Conservation (phyloP, 2,797 vertebrate species). For the Cossypha niveicapilla region DNA sequence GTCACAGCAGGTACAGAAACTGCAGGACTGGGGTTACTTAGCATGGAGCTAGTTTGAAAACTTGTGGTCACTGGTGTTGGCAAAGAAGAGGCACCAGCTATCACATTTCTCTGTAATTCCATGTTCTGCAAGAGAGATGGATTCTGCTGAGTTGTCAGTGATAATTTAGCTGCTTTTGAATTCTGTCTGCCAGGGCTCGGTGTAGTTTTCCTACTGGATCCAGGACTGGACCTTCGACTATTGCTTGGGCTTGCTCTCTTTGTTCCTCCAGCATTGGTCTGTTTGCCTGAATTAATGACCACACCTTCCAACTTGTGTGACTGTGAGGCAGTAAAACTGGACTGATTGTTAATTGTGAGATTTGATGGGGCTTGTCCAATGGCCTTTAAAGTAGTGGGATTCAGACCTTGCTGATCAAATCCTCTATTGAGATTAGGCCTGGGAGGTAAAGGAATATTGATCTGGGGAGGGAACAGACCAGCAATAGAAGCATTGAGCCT, state of each 20-base stretch:
- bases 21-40: constrained; percentile 76
- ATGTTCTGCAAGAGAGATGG: constrained; percentile 78
- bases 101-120: constrained; percentile 83
- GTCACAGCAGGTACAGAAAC: constrained; percentile 70
- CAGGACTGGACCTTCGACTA: constrained; percentile 92
- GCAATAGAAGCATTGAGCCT: constrained; percentile 98
- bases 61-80: constrained; percentile 74
- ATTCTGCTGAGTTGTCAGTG: constrained; percentile 81
- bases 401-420: constrained; percentile 98
- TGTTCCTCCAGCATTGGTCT: constrained; percentile 78
- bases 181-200: constrained; percentile 95
- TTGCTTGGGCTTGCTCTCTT: constrained; percentile 95
- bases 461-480: constrained; percentile 96
- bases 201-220: constrained; percentile 91
- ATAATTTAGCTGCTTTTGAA: constrained; percentile 83
- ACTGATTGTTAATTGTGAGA: constrained; percentile 81
- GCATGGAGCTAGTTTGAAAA: constrained; percentile 74
- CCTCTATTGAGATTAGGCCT: constrained; percentile 90
- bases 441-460: constrained; percentile 97
- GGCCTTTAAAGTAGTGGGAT: constrained; percentile 97
- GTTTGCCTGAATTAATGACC: constrained; percentile 87
- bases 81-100: constrained; percentile 81
- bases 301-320: constrained; percentile 77
- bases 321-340: constrained; percentile 75
- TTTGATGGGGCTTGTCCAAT: constrained; percentile 95